A percentile compares a stretch with the other conserved stretches of the same genome.
phyloP scores from a whole-genome alignment of 1,140 invertebrate species.

The Pseudobourletiella spinata region DNA sequence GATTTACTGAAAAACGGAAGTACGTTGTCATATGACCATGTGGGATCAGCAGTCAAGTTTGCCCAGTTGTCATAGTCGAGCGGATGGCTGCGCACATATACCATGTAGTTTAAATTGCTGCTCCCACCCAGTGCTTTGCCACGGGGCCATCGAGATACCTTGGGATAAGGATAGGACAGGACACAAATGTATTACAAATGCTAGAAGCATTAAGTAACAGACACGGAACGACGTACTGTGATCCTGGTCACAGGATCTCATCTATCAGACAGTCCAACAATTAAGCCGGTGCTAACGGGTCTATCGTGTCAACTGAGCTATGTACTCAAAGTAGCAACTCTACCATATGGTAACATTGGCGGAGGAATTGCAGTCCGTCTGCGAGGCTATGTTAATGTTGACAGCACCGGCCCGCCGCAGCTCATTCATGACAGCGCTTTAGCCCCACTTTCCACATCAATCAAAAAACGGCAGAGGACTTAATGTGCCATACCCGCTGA shows the following conservation, averaged over 20 bases:
- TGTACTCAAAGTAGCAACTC: no score
- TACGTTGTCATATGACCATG: slow-evolving; percentile 50
- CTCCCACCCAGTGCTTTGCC: slow-evolving; percentile 49
- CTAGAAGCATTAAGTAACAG: no score
- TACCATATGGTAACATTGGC: no score
- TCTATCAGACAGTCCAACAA: background rate
- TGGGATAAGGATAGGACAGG: background rate
- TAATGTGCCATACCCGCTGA: background rate
- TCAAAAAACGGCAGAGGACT: no score
- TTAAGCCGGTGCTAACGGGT: no score
- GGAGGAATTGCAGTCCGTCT: no score
- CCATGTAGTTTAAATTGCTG: slow-evolving; percentile 55
- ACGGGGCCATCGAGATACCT: slow-evolving; percentile 34
- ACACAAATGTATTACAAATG: no score
- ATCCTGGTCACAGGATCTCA: background rate
- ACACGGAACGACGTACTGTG: background rate
- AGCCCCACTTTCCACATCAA: no score
- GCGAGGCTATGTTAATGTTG: no score
- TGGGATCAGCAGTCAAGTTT: slow-evolving; percentile 40
- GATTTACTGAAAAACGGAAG: slow-evolving; percentile 80
- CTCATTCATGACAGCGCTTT: no score
- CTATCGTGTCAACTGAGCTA: no score
- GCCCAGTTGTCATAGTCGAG: slow-evolving; percentile 58
- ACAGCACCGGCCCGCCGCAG: no score
- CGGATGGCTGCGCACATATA: slow-evolving; percentile 55